A percentile compares a stretch with the other conserved stretches of the same genome.
Conservation (phyloP, 2,797 vertebrate species). For the Mycteria americana region DNA sequence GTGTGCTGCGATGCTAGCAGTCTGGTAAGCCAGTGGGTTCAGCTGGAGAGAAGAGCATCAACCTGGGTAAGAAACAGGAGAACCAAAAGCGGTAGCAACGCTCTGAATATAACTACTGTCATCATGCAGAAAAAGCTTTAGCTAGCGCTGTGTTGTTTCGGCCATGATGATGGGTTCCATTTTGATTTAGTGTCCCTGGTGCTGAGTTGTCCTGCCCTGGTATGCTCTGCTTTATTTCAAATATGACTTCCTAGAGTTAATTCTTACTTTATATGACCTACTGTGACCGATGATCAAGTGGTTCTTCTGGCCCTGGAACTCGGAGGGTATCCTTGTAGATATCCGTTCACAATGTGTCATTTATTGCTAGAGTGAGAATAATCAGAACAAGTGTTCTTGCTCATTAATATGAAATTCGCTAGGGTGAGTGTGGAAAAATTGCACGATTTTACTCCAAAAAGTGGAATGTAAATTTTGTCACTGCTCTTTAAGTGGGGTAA, state of each 20-base stretch:
- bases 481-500: neutral
- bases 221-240: neutral
- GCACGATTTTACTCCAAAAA: neutral
- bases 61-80: conserved; percentile 28
- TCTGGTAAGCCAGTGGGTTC: neutral
- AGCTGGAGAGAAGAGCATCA: conserved; percentile 27
- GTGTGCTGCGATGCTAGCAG: conserved; percentile 30
- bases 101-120: neutral
- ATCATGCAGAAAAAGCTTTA: neutral
- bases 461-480: neutral
- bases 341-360: neutral
- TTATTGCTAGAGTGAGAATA: neutral
- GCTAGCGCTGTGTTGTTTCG: neutral
- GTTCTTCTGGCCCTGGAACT: neutral
- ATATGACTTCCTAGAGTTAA: neutral
- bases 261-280: neutral
- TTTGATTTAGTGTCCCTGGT: neutral
- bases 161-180: neutral
- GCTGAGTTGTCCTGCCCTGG: neutral
- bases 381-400: neutral
- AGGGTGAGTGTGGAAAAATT: neutral
- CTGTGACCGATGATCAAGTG: neutral
- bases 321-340: accelerated
- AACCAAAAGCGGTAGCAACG: neutral
- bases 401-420: neutral